These are phyloP conservation scores for Misgurnus mizolepis DNA, from an alignment of 2,113 vertebrate species.

Conservation along the genomic window DNA sequence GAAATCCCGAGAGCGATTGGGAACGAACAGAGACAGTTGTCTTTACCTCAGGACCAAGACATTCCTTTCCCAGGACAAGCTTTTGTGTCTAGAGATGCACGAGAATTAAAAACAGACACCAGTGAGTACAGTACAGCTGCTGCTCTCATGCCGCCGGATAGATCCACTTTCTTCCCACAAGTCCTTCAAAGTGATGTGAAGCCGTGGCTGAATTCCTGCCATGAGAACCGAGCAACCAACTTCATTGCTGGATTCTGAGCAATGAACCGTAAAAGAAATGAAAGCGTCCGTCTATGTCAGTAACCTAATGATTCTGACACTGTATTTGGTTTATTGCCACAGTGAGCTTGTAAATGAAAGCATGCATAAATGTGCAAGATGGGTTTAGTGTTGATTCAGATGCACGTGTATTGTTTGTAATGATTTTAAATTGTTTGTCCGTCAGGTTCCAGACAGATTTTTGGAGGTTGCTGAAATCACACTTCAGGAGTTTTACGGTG, in stretches of 20 bases:
- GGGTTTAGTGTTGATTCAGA: conserved; percentile 18
- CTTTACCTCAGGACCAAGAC: conserved; percentile 83
- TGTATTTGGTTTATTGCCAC: conserved; percentile 60
- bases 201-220: conserved; percentile 40
- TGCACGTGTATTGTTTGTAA: neutral
- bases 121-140: conserved; percentile 55
- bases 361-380: conserved; percentile 39
- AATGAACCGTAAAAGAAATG: conserved; percentile 58
- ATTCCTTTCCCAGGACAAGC: conserved; percentile 80
- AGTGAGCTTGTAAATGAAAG: conserved; percentile 64
- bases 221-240: conserved; percentile 27
- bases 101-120: conserved; percentile 77
- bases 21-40: conserved; percentile 76
- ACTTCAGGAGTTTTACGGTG: conserved; percentile 90
- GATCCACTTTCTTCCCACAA: conserved; percentile 53
- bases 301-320: conserved; percentile 62
- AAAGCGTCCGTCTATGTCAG: conserved; percentile 57
- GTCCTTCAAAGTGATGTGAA: conserved; percentile 41
- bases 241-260: conserved; percentile 14
- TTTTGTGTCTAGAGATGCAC: conserved; percentile 75
- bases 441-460: conserved; percentile 89
- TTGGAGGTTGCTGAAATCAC: conserved; percentile 91
- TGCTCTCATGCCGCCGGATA: conserved; percentile 59
- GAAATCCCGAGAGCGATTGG: conserved; percentile 77
- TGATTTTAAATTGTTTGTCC: conserved; percentile 8